Evolutionary conservation across 2,113 vertebrate species (phyloP).

Genomic region (Thermophis baileyi): DNA sequence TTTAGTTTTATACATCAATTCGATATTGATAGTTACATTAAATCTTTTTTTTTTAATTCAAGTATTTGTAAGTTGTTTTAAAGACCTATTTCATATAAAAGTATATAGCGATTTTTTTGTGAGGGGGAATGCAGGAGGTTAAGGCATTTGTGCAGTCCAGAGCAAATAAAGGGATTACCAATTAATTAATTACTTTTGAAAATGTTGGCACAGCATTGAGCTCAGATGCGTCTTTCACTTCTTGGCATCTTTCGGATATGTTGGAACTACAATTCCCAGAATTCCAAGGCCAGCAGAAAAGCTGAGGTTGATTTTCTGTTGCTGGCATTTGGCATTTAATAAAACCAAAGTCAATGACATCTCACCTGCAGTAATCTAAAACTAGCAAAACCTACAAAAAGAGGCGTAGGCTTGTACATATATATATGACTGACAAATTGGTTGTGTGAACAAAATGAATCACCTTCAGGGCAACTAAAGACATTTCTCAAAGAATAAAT

Average conservation of each 20-base stretch:
- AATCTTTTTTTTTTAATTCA: background rate
- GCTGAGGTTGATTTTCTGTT: background rate
- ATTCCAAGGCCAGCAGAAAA: background rate
- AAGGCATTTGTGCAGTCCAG: background rate
- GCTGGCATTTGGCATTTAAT: background rate
- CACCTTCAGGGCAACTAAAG: slow-evolving; percentile 44
- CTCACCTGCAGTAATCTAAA: background rate
- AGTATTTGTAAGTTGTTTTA: background rate
- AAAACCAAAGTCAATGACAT: background rate
- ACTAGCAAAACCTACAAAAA: background rate
- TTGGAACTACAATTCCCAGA: background rate
- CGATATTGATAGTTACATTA: background rate
- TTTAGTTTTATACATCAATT: background rate
- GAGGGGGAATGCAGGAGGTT: background rate
- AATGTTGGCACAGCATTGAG: background rate
- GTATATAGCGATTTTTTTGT: background rate
- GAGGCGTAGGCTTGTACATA: background rate
- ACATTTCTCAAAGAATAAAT: slow-evolving; percentile 37
- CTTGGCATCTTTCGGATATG: background rate
- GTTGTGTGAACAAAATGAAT: slow-evolving; percentile 20
- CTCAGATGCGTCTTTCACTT: background rate
- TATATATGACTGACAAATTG: slow-evolving; percentile 25
- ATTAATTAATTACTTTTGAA: background rate
- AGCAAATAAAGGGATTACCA: background rate
- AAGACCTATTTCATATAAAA: background rate